Evolutionary conservation across 2,888 invertebrate genomes (phyloP).

Genomic region (Oscheius sp.): DNA sequence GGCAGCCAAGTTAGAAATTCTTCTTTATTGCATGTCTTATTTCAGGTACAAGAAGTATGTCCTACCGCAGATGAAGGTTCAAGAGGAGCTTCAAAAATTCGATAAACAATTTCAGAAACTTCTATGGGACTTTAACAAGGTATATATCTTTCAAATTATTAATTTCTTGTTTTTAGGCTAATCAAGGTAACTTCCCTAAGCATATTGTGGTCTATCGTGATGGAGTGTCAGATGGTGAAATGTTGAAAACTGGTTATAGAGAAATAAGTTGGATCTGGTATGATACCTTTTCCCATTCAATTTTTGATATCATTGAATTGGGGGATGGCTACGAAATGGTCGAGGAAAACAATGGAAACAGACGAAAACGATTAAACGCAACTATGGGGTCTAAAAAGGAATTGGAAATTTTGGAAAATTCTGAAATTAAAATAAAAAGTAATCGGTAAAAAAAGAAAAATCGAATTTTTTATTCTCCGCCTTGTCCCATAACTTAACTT

Average conservation of each 20-base stretch:
- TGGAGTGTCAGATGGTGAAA: constrained; percentile 51
- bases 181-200: constrained; percentile 35
- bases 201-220: constrained; percentile 51
- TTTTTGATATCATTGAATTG: no score
- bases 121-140: constrained; percentile 17
- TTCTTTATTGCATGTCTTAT: not conserved
- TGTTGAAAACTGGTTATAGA: constrained; percentile 25
- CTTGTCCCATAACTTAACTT: no score
- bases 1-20: constrained; percentile 33
- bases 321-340: no score
- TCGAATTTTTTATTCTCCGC: no score
- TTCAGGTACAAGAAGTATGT: constrained; percentile 32
- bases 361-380: no score
- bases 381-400: no score
- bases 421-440: no score
- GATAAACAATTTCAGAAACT: constrained; percentile 27
- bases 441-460: no score
- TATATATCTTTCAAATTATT: not conserved
- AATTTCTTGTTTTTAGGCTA: constrained; percentile 29
- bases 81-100: constrained; percentile 33
- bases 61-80: constrained; percentile 27
- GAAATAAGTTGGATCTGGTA: constrained; percentile 19
- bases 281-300: no score
- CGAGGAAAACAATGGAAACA: not conserved
- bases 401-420: no score